Evolutionary conservation across 2,113 vertebrate genomes (phyloP).

Genomic region (Podiceps cristatus): DNA sequence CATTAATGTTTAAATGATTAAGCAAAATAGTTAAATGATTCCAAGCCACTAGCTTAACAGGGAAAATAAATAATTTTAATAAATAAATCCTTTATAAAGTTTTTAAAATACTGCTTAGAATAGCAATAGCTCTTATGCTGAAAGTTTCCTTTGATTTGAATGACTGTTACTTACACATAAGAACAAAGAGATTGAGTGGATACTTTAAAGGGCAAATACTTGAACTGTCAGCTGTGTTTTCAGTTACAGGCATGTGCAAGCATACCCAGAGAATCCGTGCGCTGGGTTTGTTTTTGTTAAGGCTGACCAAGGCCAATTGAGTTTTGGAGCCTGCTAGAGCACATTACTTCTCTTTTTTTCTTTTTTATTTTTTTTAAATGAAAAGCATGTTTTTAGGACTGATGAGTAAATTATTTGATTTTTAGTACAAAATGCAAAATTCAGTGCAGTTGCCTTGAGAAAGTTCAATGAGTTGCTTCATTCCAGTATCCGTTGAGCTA

Average conservation of each 20-base stretch:
- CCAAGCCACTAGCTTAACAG: background rate
- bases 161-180: background rate
- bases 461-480: background rate
- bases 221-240: conserved; percentile 44
- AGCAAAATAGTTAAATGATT: background rate
- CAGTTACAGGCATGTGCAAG: background rate
- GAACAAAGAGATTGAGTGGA: background rate
- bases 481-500: background rate
- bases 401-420: background rate
- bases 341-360: background rate
- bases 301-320: background rate
- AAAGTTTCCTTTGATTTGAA: background rate
- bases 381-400: background rate
- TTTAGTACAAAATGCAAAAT: background rate
- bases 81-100: background rate
- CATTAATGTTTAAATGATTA: background rate
- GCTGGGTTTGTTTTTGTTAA: conserved; percentile 17
- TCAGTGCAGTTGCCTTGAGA: background rate
- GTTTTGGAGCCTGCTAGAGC: background rate
- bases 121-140: background rate
- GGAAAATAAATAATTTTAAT: background rate
- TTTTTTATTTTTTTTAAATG: background rate
- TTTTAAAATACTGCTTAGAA: background rate
- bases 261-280: background rate
- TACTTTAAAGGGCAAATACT: background rate